Evolutionary conservation across 1,140 invertebrate species (phyloP).

Genomic region (Idris sp.): DNA sequence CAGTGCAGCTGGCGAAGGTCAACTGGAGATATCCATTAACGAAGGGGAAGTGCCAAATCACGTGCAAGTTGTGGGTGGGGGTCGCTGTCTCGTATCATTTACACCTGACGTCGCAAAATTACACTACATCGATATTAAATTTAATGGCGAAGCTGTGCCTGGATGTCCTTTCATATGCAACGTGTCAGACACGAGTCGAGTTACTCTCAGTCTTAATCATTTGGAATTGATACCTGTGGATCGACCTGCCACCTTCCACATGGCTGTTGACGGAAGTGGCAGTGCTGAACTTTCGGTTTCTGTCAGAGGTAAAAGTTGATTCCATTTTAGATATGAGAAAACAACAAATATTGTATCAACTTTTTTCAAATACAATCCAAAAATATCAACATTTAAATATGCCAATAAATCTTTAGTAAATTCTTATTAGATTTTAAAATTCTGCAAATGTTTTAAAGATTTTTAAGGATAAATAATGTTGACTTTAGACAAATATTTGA

Average conservation of each 20-base stretch:
- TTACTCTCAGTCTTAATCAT: constrained; percentile 87
- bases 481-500: too few relatives aligned
- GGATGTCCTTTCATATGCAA: constrained; percentile 93
- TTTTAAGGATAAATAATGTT: too few relatives aligned
- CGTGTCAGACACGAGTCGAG: constrained; percentile 88
- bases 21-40: constrained; percentile 98
- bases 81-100: constrained; percentile 96
- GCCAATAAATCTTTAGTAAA: too few relatives aligned
- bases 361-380: too few relatives aligned
- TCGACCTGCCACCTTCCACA: constrained; percentile 91
- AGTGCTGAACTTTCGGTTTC: constrained; percentile 92
- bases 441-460: too few relatives aligned
- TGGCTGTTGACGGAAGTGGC: constrained; percentile 90
- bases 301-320: constrained; percentile 82
- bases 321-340: too few relatives aligned
- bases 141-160: constrained; percentile 96
- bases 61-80: constrained; percentile 95
- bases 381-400: too few relatives aligned
- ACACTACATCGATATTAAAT: constrained; percentile 98
- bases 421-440: too few relatives aligned
- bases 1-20: constrained; percentile 96
- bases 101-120: constrained; percentile 93
- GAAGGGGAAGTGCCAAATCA: constrained; percentile 98
- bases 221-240: constrained; percentile 93
- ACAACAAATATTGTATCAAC: too few relatives aligned